Evolutionary conservation across 2,113 vertebrate genomes (phyloP).

Genomic region (Myiagra hebetior): DNA sequence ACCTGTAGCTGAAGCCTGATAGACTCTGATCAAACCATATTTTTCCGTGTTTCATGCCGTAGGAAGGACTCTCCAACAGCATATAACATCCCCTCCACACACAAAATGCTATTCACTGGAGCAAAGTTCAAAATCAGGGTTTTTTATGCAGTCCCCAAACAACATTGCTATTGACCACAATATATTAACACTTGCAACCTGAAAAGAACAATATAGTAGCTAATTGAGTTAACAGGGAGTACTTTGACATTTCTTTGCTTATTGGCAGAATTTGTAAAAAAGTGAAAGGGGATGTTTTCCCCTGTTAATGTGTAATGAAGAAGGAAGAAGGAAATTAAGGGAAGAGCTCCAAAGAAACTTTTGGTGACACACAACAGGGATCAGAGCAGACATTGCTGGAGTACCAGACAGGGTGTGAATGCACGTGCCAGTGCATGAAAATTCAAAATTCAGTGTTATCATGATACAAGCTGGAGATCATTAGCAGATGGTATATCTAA

Average conservation of each 20-base stretch:
- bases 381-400: neutral
- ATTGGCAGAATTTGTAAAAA: neutral
- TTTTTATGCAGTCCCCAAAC: neutral
- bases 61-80: neutral
- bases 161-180: neutral
- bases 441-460: neutral
- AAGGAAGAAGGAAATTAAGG: neutral
- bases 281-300: fast-evolving
- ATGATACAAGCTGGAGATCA: neutral
- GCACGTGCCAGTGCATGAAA: neutral
- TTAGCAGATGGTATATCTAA: constrained; percentile 20
- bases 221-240: neutral
- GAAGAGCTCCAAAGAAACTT: neutral
- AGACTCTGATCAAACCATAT: neutral
- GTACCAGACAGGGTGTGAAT: neutral
- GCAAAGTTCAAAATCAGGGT: neutral
- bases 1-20: neutral
- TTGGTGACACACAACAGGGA: neutral
- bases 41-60: neutral
- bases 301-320: neutral
- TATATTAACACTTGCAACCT: neutral
- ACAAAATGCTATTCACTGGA: neutral
- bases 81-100: no score
- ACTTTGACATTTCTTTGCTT: neutral
- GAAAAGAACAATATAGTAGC: neutral